phyloP scores from a whole-genome alignment of 2,888 invertebrate genomes.

The Eustalomyia histrio region DNA sequence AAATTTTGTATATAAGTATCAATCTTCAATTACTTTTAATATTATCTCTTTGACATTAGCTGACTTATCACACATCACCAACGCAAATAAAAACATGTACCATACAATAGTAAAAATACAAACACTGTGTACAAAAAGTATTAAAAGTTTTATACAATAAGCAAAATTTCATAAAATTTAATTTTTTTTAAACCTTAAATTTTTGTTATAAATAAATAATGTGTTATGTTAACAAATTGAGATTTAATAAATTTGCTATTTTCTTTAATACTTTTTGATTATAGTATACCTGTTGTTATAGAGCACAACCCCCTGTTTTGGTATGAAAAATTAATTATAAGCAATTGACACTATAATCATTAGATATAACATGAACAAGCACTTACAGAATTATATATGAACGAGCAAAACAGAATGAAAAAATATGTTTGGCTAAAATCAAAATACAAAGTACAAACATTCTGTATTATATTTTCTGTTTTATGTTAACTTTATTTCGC shows the following conservation, averaged over 20 bases:
- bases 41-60: constrained; percentile 33
- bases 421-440: constrained; percentile 1
- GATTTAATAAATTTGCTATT: no score
- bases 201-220: no score
- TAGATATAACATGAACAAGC: constrained; percentile 55
- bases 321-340: constrained; percentile 46
- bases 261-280: no score
- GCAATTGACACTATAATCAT: constrained; percentile 54
- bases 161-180: no score
- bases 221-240: no score
- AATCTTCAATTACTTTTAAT: constrained; percentile 6
- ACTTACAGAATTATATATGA: constrained; percentile 41
- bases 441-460: neutral
- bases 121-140: constrained; percentile 8
- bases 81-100: constrained; percentile 5
- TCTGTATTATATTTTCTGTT: neutral
- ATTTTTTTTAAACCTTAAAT: no score
- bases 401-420: neutral
- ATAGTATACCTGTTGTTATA: no score
- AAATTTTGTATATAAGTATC: constrained; percentile 32
- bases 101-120: neutral
- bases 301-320: neutral
- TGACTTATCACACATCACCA: constrained; percentile 48
- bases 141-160: no score
- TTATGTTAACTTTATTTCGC: no score